A percentile compares a stretch with the other conserved stretches of the same genome.
phyloP scores from a whole-genome alignment of 1,140 invertebrate genomes.

The Drosophila prosaltans region DNA sequence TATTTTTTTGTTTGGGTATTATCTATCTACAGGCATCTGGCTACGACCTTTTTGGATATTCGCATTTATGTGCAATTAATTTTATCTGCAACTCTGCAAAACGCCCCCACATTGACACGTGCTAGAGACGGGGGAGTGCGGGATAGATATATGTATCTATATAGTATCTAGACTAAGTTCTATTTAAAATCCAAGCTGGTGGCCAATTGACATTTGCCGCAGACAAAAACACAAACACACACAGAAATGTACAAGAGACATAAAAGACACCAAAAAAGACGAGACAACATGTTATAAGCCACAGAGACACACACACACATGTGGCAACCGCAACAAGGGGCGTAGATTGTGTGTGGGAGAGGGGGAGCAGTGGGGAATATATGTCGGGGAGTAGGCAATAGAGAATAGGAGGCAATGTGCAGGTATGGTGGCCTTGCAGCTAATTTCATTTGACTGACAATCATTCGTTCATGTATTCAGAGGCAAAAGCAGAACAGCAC shows the following conservation, averaged over 20 bases:
- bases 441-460: slow-evolving; percentile 70
- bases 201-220: slow-evolving; percentile 43
- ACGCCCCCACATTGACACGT: slow-evolving; percentile 63
- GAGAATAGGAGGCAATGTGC: slow-evolving; percentile 46
- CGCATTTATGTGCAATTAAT: slow-evolving; percentile 68
- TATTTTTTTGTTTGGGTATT: slow-evolving; percentile 13
- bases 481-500: slow-evolving; percentile 1
- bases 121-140: slow-evolving; percentile 2
- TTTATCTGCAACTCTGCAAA: slow-evolving; percentile 59
- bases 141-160: background rate
- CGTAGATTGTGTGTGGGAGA: background rate
- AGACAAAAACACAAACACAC: slow-evolving; percentile 34
- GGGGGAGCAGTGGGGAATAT: background rate
- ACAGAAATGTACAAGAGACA: background rate
- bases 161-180: slow-evolving; percentile 1
- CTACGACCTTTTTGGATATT: slow-evolving; percentile 5
- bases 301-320: slow-evolving; percentile 29
- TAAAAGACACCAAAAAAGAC: slow-evolving; percentile 31
- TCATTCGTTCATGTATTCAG: slow-evolving; percentile 47
- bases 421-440: slow-evolving; percentile 62
- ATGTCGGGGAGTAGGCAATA: background rate
- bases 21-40: slow-evolving; percentile 66
- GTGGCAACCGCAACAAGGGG: slow-evolving; percentile 1
- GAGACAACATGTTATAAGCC: slow-evolving; percentile 44
- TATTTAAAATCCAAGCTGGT: slow-evolving; percentile 22